Base-by-base conservation (phyloP, 2,888 invertebrate genomes). In the Catotricha subobsoleta region DNA sequence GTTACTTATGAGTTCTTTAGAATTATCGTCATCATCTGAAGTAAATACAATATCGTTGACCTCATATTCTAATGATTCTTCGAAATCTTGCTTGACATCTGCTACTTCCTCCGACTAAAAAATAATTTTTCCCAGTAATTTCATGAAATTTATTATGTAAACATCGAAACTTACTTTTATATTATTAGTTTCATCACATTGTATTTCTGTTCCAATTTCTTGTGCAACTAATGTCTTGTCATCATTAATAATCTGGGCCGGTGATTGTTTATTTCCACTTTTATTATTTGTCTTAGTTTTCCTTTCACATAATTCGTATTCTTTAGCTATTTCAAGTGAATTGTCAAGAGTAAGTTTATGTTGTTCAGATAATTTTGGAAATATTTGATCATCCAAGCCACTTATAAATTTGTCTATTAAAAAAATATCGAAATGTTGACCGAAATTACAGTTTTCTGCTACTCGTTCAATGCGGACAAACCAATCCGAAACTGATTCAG, bases 391-490 rank as follows among this genome's bases (percentile, higher is more conserved):
- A 5, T 29, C 7, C n/a, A 29, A 4, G n/a, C 3, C 12, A 29
- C 29, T n/a, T 7, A 21, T 20, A n/a, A 34, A 34, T 21, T 34
- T 34, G 13, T 34, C 34, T n/a, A 34, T 34, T 13, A 34, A 21
- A 3, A 34, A 6, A 34, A 34, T 20, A 2, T 34, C 21, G 10
- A 13, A n/a, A 4, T 20, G 7, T 3, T 2, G 5, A n/a, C 20
- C 21, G 13, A 34, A 34, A 3, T 20, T n/a, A 34, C 34, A 34
- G 13, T 8, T 6, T 8, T n/a, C 34, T 2, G 8, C 21, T 3
- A 2, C n/a, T 2, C n/a, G 6, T 34, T n/a, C n/a, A 10, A 21
- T 7, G 5, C 34, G 34, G 2, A 19, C 2, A 2, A 34, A 8
- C 34, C 34, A 34, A 2, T 34, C n/a, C 8, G 13, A 12, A 20